Evolutionary conservation across 1,140 invertebrate genomes (phyloP).

Genomic region (Sipha flava): DNA sequence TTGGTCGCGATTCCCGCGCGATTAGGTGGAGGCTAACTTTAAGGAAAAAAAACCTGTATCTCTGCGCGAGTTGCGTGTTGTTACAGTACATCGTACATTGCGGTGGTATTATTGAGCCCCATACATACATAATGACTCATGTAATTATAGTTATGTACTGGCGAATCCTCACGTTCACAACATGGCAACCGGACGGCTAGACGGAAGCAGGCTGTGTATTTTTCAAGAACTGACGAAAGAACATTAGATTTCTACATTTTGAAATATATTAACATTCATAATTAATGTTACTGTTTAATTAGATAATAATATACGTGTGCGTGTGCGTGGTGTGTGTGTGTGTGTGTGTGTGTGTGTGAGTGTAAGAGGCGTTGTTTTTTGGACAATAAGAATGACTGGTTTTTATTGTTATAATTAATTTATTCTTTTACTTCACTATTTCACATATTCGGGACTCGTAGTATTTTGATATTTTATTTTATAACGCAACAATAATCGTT

Average conservation of each 20-base stretch:
- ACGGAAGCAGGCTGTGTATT: background rate
- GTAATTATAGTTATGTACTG: constrained; percentile 26
- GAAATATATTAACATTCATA: background rate
- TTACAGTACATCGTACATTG: too few relatives aligned
- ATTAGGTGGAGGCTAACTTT: background rate
- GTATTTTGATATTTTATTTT: too few relatives aligned
- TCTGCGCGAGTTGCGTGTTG: background rate
- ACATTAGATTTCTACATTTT: background rate
- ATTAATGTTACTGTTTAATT: background rate
- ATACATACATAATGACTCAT: constrained; percentile 19
- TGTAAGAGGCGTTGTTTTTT: background rate
- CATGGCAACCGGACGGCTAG: background rate
- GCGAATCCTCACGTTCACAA: background rate
- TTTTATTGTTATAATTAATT: too few relatives aligned
- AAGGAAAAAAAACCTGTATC: too few relatives aligned
- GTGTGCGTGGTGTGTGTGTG: too few relatives aligned
- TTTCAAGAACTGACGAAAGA: background rate
- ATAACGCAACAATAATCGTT: too few relatives aligned
- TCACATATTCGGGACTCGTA: too few relatives aligned
- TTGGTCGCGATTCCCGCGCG: background rate
- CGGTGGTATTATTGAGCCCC: background rate
- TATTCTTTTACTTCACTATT: too few relatives aligned
- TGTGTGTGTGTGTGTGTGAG: too few relatives aligned
- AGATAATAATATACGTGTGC: background rate
- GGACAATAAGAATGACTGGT: background rate